Base-by-base conservation (phyloP, 2,888 invertebrate genomes). In the Patella caerulea region DNA sequence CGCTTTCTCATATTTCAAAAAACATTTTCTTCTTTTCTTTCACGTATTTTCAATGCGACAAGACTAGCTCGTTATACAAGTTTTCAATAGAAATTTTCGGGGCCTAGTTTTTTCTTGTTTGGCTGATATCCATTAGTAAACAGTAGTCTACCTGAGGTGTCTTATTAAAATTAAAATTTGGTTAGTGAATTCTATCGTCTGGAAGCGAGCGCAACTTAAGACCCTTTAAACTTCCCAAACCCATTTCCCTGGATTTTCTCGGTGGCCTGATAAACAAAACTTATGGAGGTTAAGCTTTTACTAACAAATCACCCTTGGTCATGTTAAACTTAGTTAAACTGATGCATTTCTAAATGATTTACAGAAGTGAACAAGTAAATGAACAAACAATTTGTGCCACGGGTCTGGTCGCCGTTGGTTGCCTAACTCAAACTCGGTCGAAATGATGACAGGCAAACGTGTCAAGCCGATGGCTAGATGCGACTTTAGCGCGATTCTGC, bases 291-390 rank as follows among this genome's bases (percentile, higher is more conserved):
- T 76, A 76, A 76, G 59, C 73, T 19, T 56, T 14, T 24, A 59
- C 56, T 52, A 76, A 76, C 76, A 76, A 65, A 69, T 34, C 59
- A 72, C 45, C 65, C 53, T 17, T 52, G 69, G 52, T 73, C 65
- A 72, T 76, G 76, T 76, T 76, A 65, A 65, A 76, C 76, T 69
- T 73, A n/a, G 76, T 76, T 54, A 73, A 76, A 76, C 76, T 69
- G 73, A 76, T 76, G 76, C 76, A 59, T 76, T 76, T 72, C 72
- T 65, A 76, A 72, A 56, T 72, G 59, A 72, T 72, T 76, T 72
- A 72, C 72, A 73, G 76, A 73, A 34, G 65, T 52, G 72, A 72
- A 65, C 76, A 59, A 76, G 73, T 72, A 76, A 76, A 76, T 65
- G 72, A 56, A 59, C 53, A 72, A 73, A 76, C 71, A 76, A 9